Base-by-base conservation (phyloP, 2,113 vertebrate genomes). In the Zosterops borbonicus region DNA sequence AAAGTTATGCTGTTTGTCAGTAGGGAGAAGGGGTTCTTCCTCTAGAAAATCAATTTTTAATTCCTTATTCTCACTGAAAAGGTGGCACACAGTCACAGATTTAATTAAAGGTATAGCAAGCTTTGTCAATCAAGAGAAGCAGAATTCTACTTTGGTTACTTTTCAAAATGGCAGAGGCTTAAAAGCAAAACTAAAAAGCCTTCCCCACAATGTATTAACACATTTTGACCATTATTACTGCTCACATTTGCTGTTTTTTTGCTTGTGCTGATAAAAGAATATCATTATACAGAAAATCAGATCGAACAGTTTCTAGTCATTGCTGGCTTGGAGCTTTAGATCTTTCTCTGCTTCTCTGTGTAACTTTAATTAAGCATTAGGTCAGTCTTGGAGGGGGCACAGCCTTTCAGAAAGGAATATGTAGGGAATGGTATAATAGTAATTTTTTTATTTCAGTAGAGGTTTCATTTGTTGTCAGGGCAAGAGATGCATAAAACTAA, bases 341-440 rank as follows among this genome's bases (percentile, higher is more conserved):
- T 95, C 60, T 84, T 93, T 96, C 82, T 96, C 85, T 88, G 56
- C 87, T 95, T 85, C 68, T 87, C 74, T 94, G 79, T 79, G 67
- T 90, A 93, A 86, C 89, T 96, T 97, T 95, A 97, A 97, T 97
- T 97, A 96, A 97, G 94, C 74, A 94, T 81, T 94, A 82, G 68
- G 93, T 95, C 79, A 53, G 0, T 96, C 79, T 96, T 95, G 67
- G 39, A 89, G 73, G 56, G 83, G 83, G 62, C 27, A 65, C 87
- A 64, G 71, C 52, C 76, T 91, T 94, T 96, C 63, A 86, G 91
- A 73, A 96, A 88, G 63, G 90, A 95, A 81, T 94, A 78, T 15
- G 79, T 80, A 58, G 63, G 63, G 89, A 91, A 88, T 2, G 12
- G 12, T 65, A 29, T 80, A 80, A 74, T 56, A 81, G 52, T 77